Base-by-base conservation (phyloP, 2,888 invertebrate genomes). In the Pyrocoelia pectoralis region DNA sequence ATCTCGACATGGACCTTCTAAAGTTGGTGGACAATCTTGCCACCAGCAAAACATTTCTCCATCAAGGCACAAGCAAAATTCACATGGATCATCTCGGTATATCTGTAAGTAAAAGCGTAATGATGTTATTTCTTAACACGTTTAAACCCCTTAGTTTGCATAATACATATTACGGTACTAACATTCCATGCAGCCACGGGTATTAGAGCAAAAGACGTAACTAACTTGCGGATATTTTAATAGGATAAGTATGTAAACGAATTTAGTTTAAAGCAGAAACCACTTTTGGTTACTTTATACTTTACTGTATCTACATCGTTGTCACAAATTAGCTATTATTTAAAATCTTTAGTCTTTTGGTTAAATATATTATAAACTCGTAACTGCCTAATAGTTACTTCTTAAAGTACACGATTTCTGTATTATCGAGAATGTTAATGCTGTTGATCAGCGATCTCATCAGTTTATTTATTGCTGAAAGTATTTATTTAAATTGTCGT, bases 41-140 rank as follows among this genome's bases (percentile, higher is more conserved):
- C 87, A 88, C 87, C 87, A 87, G 77, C 88, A 88, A 75, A 87
- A 88, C 82, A 87, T 86, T 75, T 87, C 87, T 5, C 87, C 87
- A 71, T 87, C 87, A 72, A 87, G 81, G 74, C 88, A 88, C 43
- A 88, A 79, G 74, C 88, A 87, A 70, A 87, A 86, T 76, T 87
- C 88, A 74, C 87, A 88, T 19, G 83, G 86, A 77, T 87, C 87
- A 51, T 79, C 78, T 60, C 87, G 82, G 69, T 85, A 84, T 69
- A 88, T 86, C 87, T 87, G 83, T 24, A 82, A 83, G 48, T 6
- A 70, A 70, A 69, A 69, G n/a, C n/a, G n/a, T n/a, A n/a, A n/a
- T n/a, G n/a, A n/a, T n/a, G n/a, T n/a, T n/a, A n/a, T n/a, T n/a
- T n/a, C n/a, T n/a, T n/a, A n/a, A n/a, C n/a, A n/a, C 3, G 9